phyloP scores from a whole-genome alignment of 1,140 invertebrate species.

The Vanessa tameamea region DNA sequence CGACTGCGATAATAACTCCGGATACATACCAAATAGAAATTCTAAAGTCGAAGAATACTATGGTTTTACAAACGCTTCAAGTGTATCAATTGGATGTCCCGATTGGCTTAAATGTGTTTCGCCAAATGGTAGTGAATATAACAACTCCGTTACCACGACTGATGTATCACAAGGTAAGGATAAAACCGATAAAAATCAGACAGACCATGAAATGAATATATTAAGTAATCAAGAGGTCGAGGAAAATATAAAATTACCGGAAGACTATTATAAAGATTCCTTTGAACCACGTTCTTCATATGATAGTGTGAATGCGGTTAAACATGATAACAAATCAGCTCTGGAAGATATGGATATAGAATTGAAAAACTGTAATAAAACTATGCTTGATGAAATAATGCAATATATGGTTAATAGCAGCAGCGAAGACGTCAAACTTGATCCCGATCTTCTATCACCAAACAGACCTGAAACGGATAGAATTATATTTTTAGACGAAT shows the following conservation, averaged over 20 bases:
- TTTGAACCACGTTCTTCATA: not conserved
- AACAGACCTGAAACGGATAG: constrained; percentile 67
- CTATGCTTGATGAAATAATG: constrained; percentile 72
- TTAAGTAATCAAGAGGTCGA: not conserved
- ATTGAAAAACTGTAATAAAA: constrained; percentile 27
- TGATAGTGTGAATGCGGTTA: not conserved
- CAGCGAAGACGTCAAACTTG: constrained; percentile 39
- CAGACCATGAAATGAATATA: not conserved
- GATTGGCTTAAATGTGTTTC: constrained; percentile 63
- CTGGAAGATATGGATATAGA: constrained; percentile 16
- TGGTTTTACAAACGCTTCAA: constrained; percentile 64
- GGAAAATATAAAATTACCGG: not conserved
- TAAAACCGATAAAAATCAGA: not conserved
- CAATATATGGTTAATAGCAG: constrained; percentile 60
- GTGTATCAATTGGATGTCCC: constrained; percentile 59
- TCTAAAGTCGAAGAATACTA: constrained; percentile 59
- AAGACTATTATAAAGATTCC: not conserved
- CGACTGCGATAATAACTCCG: constrained; percentile 49
- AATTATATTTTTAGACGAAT: constrained; percentile 69
- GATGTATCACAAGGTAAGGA: not conserved
- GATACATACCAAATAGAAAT: constrained; percentile 48
- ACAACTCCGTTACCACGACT: constrained; percentile 40
- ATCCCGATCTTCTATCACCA: constrained; percentile 56
- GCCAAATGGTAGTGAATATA: constrained; percentile 53
- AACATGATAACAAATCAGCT: not conserved